phyloP scores from a whole-genome alignment of 2,888 invertebrate genomes.

The Maniola hyperantus region DNA sequence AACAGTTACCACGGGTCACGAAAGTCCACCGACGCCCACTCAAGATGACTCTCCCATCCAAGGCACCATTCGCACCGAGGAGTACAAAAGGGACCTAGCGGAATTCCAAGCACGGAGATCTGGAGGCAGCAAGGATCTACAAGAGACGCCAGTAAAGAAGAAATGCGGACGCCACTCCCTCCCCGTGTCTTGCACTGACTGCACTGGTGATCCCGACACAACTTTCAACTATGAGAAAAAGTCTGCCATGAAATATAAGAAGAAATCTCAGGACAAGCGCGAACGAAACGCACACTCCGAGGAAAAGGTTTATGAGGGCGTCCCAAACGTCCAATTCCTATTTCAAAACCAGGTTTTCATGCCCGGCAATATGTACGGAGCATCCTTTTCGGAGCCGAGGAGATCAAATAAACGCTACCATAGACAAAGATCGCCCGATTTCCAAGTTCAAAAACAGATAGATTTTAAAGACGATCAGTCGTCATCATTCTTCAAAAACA shows the following conservation, averaged over 20 bases:
- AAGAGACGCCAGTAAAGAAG: constrained; percentile 63
- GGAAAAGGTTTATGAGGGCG: constrained; percentile 52
- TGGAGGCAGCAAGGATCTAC: constrained; percentile 53
- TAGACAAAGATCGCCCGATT: constrained; percentile 57
- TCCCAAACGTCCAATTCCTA: constrained; percentile 75
- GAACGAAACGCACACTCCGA: constrained; percentile 58
- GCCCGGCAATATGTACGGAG: constrained; percentile 65
- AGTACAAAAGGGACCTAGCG: constrained; percentile 75
- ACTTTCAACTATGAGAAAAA: constrained; percentile 76
- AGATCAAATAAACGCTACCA: constrained; percentile 39
- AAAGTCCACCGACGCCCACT: constrained; percentile 49
- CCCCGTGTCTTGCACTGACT: constrained; percentile 71
- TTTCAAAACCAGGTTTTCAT: constrained; percentile 79
- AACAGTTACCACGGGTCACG: constrained; percentile 67
- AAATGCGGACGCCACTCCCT: constrained; percentile 72
- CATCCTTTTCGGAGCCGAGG: constrained; percentile 58
- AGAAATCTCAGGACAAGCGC: constrained; percentile 55
- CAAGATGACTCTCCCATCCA: constrained; percentile 47
- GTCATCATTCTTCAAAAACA: constrained; percentile 64
- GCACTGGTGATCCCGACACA: constrained; percentile 63
- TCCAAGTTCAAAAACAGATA: constrained; percentile 61
- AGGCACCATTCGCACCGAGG: constrained; percentile 74
- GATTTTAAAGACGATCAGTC: constrained; percentile 54
- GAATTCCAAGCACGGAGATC: constrained; percentile 77
- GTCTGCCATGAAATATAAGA: constrained; percentile 68